Evolutionary conservation across 2,113 vertebrate genomes (phyloP), one percentile per base, ranked within the genome.

Genomic region (rat (Rattus norvegicus)): DNA sequence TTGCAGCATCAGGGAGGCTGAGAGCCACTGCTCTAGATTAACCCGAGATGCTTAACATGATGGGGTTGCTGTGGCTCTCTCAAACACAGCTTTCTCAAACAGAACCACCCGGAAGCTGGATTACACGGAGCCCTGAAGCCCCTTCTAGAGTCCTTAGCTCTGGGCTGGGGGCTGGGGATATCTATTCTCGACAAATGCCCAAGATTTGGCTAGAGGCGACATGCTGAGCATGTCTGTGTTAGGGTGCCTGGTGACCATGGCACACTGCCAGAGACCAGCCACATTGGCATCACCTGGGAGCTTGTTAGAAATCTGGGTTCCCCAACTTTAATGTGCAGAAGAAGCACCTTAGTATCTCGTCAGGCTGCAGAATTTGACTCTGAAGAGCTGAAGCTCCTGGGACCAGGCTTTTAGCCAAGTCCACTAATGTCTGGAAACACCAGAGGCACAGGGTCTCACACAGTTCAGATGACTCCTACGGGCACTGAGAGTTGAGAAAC

Each of bases 151-250:
- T 73, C 47, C 14, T 61, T 20, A 14, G 69, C 54, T 28, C 6
- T 43, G n/a, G 93, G 52, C 4, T 52, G 47, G 17, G 20, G 52
- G 36, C 52, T 56, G 43, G n/a, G 36, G 11, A 43, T 39, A 20
- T 52, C 89, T 36, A 3, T 0, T 17, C 65, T 33, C 17, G 33
- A 11, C n/a, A 26, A 39, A 47, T 0, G 11, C 33, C n/a, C n/a
- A 1, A 0, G 5, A 2, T 13, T 0, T 13, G 20, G 11, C 39
- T 52, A 47, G 1, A 10, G 24, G 17, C 33, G 14, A 8, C 0
- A 0, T 26, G 26, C 1, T 1, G 14, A 83, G 43, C n/a, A 73
- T 28, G 61, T 79, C 9, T 36, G 61, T 56, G 67, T 52, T 2
- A 36, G 72, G 76, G 26, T 43, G 49, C 17, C 77, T 13, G 30